Percentiles rank a stretch among this genome's conserved stretches.
phyloP scores from a whole-genome alignment of 2,888 invertebrate species.

The Cinara cedri region DNA sequence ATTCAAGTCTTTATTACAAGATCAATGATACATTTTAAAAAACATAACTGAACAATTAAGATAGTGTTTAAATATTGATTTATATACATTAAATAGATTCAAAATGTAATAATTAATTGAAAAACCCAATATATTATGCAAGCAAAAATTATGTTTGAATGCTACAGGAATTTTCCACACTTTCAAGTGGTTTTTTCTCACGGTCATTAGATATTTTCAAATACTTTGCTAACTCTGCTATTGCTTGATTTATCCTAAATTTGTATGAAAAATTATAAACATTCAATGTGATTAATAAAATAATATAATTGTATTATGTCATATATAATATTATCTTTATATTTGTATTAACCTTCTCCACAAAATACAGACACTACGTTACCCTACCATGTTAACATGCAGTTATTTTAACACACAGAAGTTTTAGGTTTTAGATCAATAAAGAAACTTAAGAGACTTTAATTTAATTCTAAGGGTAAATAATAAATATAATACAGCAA shows the following conservation, averaged over 20 bases:
- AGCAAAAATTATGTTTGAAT: not conserved
- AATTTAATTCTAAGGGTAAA: no score
- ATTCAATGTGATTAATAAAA: not conserved
- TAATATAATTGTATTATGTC: not conserved
- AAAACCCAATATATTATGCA: not conserved
- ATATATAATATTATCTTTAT: no score
- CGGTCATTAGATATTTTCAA: slow-evolving; percentile 27
- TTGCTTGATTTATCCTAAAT: slow-evolving; percentile 45
- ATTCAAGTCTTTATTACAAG: slow-evolving; percentile 1
- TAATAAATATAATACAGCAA: no score
- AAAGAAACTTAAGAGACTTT: no score
- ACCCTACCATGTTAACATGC: no score
- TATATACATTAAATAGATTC: slow-evolving; percentile 15
- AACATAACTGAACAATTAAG: slow-evolving; percentile 19
- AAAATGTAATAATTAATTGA: not conserved
- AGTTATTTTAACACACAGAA: no score
- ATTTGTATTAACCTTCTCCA: no score
- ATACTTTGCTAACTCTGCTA: slow-evolving; percentile 26
- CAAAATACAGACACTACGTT: no score
- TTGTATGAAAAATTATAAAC: no score
- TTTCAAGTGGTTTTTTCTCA: slow-evolving; percentile 37
- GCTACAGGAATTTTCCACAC: not conserved
- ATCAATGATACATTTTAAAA: not conserved
- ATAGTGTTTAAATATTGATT: not conserved
- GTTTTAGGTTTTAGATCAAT: no score